Evolutionary conservation across 1,140 invertebrate genomes (phyloP), one percentile per base, ranked within the genome.

Genomic region (Aphelenchoides fujianensis): DNA sequence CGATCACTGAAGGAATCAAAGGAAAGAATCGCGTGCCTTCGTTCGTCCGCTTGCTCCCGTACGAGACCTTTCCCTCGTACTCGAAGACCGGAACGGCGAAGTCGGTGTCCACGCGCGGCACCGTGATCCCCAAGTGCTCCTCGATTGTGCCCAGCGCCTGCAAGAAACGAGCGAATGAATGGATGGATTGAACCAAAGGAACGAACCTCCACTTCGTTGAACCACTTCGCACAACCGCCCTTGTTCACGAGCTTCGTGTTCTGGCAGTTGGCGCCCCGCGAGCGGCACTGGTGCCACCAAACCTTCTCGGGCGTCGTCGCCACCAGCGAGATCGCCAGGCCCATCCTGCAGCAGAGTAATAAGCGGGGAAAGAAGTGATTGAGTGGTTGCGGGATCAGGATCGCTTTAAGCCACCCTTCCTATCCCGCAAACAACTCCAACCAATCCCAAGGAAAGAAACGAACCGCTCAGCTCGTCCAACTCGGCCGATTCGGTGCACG

Each of bases 31-130:
- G 23, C 41, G 23, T 12, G 23, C 73, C 76, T 71, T 76, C 53
- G 37, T 73, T 62, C 9, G 73, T n/a, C 32, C 68, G 55, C 52
- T 76, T 79, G 5, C n/a, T 12, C 35, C 96, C 96, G 84, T 98
- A 98, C 1, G 90, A 88, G 3, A 99, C 96, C 88, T 98, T 98
- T 1, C 97, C 97, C 87, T 99, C 96, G 85, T 97, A 99, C 85
- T 97, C 93, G 84, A 98, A 92, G 68, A 90, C 85, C 0, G 95
- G 94, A 55, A 98, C 91, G 81, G 94, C 91, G 78, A 98, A 89
- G 78, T 94, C 90, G 0, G 89, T 84, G 23, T 89, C 90, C 23
- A 95, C 88, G 86, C 94, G 91, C 81, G 92, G 91, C 79, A 99
- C 97, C 3, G 96, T 98, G 2, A 97, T 89, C 74, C 94, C 95